These are phyloP conservation scores for Oreochromis grahami DNA, from an alignment of 2,797 vertebrate genomes.

Conservation along the genomic window DNA sequence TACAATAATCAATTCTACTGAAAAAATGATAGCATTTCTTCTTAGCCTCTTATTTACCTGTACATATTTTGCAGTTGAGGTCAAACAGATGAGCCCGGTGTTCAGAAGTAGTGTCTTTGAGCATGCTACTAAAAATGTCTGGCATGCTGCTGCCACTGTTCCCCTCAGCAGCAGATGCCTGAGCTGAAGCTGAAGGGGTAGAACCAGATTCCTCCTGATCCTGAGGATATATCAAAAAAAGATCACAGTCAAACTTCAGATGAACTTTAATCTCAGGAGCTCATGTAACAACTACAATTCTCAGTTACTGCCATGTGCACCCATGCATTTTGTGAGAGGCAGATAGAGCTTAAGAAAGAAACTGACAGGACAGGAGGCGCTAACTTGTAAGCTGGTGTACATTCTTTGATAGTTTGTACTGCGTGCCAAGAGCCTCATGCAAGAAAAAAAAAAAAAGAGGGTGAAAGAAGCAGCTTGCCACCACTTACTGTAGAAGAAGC, in stretches of 20 bases:
- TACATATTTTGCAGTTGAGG: constrained; percentile 98
- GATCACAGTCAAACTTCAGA: neutral
- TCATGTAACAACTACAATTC: neutral
- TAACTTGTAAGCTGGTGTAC: neutral
- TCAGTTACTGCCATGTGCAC: neutral
- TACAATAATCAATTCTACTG: neutral
- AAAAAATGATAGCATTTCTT: neutral
- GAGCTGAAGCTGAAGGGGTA: constrained; percentile 35
- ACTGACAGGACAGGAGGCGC: neutral
- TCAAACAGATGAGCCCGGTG: constrained; percentile 97
- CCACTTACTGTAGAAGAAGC: constrained; percentile 80
- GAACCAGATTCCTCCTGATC: constrained; percentile 84
- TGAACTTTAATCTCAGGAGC: neutral
- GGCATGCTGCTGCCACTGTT: constrained; percentile 65
- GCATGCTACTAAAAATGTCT: constrained; percentile 90
- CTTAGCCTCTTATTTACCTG: constrained; percentile 77
- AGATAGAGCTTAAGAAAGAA: neutral
- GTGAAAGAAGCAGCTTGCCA: constrained; percentile 51
- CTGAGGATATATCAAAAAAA: constrained; percentile 50
- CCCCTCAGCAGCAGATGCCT: constrained; percentile 40
- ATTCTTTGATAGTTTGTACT: neutral
- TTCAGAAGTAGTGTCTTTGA: constrained; percentile 94
- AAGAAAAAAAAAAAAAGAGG: constrained; percentile 16
- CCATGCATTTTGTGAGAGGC: neutral
- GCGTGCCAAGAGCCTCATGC: neutral